A percentile compares a stretch with the other conserved stretches of the same genome.
phyloP scores from a whole-genome alignment of 2,888 invertebrate genomes.

The Vesta saturnalis region DNA sequence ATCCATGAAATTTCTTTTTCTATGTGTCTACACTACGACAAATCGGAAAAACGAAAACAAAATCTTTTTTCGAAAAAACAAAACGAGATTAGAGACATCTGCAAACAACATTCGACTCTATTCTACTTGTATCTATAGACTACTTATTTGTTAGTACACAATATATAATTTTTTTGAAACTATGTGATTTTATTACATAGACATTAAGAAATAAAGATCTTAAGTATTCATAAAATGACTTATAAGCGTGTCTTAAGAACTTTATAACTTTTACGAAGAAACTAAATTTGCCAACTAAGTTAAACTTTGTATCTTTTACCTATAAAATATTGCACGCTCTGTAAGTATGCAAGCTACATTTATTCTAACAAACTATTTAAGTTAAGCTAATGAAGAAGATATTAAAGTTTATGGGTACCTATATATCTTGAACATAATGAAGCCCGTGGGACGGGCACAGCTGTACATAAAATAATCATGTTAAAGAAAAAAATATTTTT shows the following conservation, averaged over 20 bases:
- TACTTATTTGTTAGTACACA: slow-evolving; percentile 23
- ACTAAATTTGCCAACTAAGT: slow-evolving; percentile 46
- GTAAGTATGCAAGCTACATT: slow-evolving; percentile 45
- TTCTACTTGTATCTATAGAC: slow-evolving; percentile 25
- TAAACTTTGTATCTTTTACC: slow-evolving; percentile 44
- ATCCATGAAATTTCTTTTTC: slow-evolving; percentile 63
- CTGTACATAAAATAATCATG: slow-evolving; percentile 39
- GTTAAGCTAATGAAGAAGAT: slow-evolving; percentile 44
- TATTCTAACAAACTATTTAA: slow-evolving; percentile 46
- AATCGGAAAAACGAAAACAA: slow-evolving; percentile 38
- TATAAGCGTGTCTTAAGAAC: slow-evolving; percentile 37
- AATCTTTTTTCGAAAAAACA: slow-evolving; percentile 25
- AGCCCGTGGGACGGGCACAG: slow-evolving; percentile 40
- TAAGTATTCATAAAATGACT: slow-evolving; percentile 33
- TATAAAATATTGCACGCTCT: slow-evolving; percentile 44
- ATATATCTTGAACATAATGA: slow-evolving; percentile 43
- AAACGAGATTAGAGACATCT: slow-evolving; percentile 38
- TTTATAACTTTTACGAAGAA: slow-evolving; percentile 39
- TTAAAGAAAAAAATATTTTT: slow-evolving; percentile 33
- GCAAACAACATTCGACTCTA: slow-evolving; percentile 47
- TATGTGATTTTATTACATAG: slow-evolving; percentile 4
- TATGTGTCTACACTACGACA: slow-evolving; percentile 58
- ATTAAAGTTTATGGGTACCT: slow-evolving; percentile 45
- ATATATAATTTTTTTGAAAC: slow-evolving; percentile 1
- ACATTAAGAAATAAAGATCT: slow-evolving; percentile 35